These are phyloP conservation scores for Zosterops pallidus DNA, from an alignment of 2,113 vertebrate genomes.

Conservation along the genomic window DNA sequence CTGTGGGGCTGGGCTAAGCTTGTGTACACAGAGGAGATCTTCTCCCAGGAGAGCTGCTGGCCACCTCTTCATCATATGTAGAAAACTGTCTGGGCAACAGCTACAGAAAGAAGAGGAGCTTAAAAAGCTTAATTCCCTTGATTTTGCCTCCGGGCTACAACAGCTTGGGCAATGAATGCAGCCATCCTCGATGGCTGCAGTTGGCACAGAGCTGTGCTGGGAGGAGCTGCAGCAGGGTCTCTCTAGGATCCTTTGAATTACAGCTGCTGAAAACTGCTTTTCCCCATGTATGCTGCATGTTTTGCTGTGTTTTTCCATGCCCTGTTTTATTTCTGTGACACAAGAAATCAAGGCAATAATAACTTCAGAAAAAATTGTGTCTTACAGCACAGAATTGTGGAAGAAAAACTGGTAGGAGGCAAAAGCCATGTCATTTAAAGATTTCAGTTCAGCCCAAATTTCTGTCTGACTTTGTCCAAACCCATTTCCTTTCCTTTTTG, in stretches of 20 bases:
- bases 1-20: neutral
- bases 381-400: neutral
- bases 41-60: neutral
- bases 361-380: accelerated
- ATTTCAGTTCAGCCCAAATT: neutral
- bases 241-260: neutral
- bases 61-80: neutral
- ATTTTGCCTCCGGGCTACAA: neutral
- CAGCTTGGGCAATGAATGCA: neutral
- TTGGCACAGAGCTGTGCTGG: neutral
- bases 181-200: neutral
- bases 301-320: neutral
- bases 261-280: neutral
- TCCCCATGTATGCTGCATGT: accelerated
- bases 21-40: neutral
- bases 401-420: neutral
- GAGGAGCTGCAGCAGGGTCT: neutral
- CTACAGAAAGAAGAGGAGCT: neutral
- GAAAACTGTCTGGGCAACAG: neutral
- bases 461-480: neutral
- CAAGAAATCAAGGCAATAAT: neutral
- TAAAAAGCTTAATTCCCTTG: neutral
- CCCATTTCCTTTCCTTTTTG: neutral
- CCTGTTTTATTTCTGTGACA: neutral
- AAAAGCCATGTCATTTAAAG: neutral